These are phyloP conservation scores for Venusia cambrica DNA, from an alignment of 2,888 invertebrate genomes.

Conservation along the genomic window DNA sequence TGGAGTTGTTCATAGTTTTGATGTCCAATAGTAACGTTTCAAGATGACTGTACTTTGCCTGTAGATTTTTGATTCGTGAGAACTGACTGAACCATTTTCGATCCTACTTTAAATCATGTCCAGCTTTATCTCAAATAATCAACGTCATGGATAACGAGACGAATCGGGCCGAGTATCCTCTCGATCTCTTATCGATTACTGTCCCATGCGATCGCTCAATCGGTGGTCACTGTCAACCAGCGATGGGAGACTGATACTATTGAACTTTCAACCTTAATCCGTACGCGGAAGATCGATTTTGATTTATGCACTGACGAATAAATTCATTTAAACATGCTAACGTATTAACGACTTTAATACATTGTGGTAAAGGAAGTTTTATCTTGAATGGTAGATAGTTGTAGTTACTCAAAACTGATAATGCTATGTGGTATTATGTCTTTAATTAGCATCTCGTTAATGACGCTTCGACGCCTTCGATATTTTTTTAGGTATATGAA, in stretches of 20 bases:
- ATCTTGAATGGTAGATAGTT: background rate
- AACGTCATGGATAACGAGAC: conserved; percentile 55
- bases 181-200: conserved; percentile 53
- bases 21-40: too few species aligned
- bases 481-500: conserved; percentile 21
- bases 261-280: conserved; percentile 36
- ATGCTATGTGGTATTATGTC: conserved; percentile 34
- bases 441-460: conserved; percentile 58
- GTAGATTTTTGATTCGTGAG: conserved; percentile 15
- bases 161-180: conserved; percentile 47
- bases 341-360: conserved; percentile 29
- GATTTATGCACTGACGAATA: conserved; percentile 2
- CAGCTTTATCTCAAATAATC: conserved; percentile 37
- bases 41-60: too few species aligned
- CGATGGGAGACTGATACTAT: conserved; percentile 43
- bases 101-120: conserved; percentile 21
- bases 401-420: conserved; percentile 12
- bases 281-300: conserved; percentile 17
- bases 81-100: conserved; percentile 27
- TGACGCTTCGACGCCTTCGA: conserved; percentile 52
- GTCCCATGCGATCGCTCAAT: conserved; percentile 60
- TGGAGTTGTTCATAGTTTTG: too few species aligned
- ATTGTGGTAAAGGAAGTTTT: conserved; percentile 22
- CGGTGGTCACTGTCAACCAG: conserved; percentile 59
- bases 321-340: conserved; percentile 10